These are phyloP conservation scores for Mystacornis crossleyi DNA, from an alignment of 2,113 vertebrate genomes.

Conservation along the genomic window DNA sequence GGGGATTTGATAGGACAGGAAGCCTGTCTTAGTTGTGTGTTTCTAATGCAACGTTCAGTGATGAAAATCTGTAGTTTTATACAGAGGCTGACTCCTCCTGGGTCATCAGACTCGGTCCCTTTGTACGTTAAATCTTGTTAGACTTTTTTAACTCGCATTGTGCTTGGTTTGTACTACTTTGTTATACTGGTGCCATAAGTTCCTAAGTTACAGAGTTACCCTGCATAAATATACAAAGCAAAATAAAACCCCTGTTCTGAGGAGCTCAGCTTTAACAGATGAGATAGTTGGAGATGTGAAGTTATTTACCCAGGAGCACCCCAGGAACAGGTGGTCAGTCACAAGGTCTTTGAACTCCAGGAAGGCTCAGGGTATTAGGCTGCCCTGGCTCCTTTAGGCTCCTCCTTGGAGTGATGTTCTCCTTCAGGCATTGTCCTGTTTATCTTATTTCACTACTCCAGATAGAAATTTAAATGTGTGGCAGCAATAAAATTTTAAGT, in stretches of 20 bases:
- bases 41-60: not conserved
- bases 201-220: not conserved
- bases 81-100: not conserved
- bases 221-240: not conserved
- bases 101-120: not conserved
- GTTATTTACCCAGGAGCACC: not conserved
- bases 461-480: not conserved
- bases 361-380: not conserved
- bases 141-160: fast-evolving
- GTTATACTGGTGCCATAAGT: not conserved
- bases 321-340: not conserved
- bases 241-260: not conserved
- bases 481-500: not conserved
- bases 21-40: not conserved
- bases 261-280: not conserved
- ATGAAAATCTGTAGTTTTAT: not conserved
- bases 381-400: not conserved
- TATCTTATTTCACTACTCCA: not conserved
- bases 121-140: not conserved
- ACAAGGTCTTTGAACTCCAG: not conserved
- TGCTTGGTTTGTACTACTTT: not conserved
- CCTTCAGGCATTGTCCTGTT: not conserved
- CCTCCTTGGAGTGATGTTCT: not conserved
- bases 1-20: not conserved
- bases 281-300: not conserved